phyloP scores from a whole-genome alignment of 1,140 invertebrate species.

The Harpegnathos saltator region DNA sequence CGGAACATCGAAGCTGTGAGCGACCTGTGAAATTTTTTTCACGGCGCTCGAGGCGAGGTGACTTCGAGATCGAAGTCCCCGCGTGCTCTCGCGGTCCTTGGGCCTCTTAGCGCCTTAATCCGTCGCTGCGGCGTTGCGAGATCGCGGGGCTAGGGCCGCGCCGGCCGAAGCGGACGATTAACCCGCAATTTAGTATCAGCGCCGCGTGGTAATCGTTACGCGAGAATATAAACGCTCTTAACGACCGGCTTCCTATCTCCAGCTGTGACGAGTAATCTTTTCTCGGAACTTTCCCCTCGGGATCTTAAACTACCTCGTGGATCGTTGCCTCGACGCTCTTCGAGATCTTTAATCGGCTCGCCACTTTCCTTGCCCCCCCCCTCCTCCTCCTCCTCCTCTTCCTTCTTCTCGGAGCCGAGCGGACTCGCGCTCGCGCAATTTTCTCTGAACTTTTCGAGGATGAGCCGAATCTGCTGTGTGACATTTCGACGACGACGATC shows the following conservation, averaged over 20 bases:
- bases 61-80: background rate
- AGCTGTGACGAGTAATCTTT: slow-evolving; percentile 62
- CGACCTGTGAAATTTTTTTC: background rate
- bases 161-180: slow-evolving; percentile 45
- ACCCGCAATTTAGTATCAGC: slow-evolving; percentile 65
- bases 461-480: slow-evolving; percentile 35
- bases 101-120: background rate
- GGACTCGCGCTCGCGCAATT: slow-evolving; percentile 43
- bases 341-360: slow-evolving; percentile 58
- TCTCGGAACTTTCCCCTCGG: slow-evolving; percentile 54
- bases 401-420: slow-evolving; percentile 1
- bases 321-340: slow-evolving; percentile 28
- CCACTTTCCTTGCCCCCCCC: slow-evolving; percentile 29
- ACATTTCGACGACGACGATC: slow-evolving; percentile 49
- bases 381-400: too few species aligned
- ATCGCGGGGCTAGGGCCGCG: slow-evolving; percentile 14
- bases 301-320: slow-evolving; percentile 47
- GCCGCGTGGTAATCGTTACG: slow-evolving; percentile 60
- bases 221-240: slow-evolving; percentile 63
- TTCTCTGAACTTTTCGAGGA: slow-evolving; percentile 57
- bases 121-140: slow-evolving; percentile 42
- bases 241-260: slow-evolving; percentile 67
- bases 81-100: background rate
- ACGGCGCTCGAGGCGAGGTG: background rate
- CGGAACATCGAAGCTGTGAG: background rate